Evolutionary conservation across 2,888 invertebrate species (phyloP), one percentile per base, ranked within the genome.

Genomic region (Napeogenes sylphis): DNA sequence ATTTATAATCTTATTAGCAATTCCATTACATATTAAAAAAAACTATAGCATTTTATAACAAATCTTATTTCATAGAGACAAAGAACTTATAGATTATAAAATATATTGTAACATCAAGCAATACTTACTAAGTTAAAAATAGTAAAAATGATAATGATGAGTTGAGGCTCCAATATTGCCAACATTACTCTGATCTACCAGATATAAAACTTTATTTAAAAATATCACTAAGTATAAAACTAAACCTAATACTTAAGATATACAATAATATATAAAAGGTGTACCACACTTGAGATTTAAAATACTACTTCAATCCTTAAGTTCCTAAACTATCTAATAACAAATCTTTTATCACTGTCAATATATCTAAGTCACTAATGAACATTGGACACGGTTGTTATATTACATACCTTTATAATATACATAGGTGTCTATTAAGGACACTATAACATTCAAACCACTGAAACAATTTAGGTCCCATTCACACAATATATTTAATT

Each of bases 1-100:
- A 69, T 72, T 71, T 76, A 76, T 70, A 73, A 74, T 62, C 63
- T 77, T 76, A 78, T 71, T 77, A 65, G 55, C 75, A 80, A 81
- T 79, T 78, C 80, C 77, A 70, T 76, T 56, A 58, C 35, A 62
- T 57, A 60, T 60, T 58, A 63, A 38, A 58, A 62, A 59, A 62
- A 51, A n/a, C 47, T 6, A 14, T 47, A 6, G n/a, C 47, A 47
- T 14, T 21, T 14, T n/a, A n/a, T 47, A 47, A 6, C 21, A 21
- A 14, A n/a, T 46, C 4, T 46, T 14, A 14, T 5, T 47, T 8
- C 8, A 51, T 30, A n/a, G 30, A 51, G 30, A 30, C 51, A 51
- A 51, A 30, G 51, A 30, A 51, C 21, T 8, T 30, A 6, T 51
- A 30, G 6, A 8, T 35, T 35, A 35, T 35, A 35, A 35, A 35